Evolutionary conservation across 2,888 invertebrate genomes (phyloP), one percentile per base, ranked within the genome.

Genomic region (Diarsia dahlii): DNA sequence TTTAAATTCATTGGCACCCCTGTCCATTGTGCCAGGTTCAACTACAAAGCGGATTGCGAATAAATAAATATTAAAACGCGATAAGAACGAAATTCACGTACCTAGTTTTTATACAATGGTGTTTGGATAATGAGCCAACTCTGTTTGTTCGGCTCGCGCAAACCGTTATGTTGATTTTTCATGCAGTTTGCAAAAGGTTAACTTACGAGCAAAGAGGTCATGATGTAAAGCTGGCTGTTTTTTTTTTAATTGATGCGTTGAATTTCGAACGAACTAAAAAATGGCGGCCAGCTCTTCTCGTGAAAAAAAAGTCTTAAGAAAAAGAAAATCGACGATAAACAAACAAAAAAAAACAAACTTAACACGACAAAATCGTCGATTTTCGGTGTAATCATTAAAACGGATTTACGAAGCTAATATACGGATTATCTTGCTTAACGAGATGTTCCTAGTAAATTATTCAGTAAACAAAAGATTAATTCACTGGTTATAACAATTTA

Each of bases 21-120:
- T 60, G 39, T 46, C 5, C 52, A 1, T n/a, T 60, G 54, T 12
- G 12, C 45, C 48, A 34, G 46, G 80, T 54, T 46, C 58, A 34
- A 58, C 54, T 28, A 50, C 68, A 73, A 65, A 71, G 18, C 48
- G 34, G 46, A 73, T 62, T 65, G 60, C 10, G 69, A 87, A 78
- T 81, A 73, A 54, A 66, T 71, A 50, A 76, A 85, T 82, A 75
- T 39, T n/a, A 66, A 46, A 46, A 46, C 28, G 23, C 50, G 66
- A 54, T 45, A 73, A 58, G 13, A 48, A 18, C 20, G 50, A 77
- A 71, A 78, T 63, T 87, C 72, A 76, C 67, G 73, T 85, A 76
- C 67, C 71, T 85, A 52, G 20, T 74, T 28, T 48, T 64, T 68
- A 64, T 39, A 63, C 54, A 80, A 68, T 63, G 34, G 45, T 28